These are phyloP conservation scores for Euphydryas editha DNA, from an alignment of 2,888 invertebrate genomes.

Conservation along the genomic window DNA sequence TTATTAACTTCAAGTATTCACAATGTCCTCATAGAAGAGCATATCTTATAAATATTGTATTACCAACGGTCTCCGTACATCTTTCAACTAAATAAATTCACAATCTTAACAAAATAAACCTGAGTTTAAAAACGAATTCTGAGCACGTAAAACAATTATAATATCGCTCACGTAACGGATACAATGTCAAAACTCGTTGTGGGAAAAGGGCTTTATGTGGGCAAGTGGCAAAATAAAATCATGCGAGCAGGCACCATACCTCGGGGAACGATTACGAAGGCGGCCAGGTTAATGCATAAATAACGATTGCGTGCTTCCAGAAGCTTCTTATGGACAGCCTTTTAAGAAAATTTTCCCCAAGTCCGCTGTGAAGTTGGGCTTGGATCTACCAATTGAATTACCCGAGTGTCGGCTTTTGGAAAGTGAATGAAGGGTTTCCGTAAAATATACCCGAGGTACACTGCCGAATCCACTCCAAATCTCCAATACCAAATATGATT, in stretches of 20 bases:
- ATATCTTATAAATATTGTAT: neutral
- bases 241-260: slow-evolving; percentile 56
- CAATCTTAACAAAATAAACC: slow-evolving; percentile 13
- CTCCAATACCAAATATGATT: neutral
- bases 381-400: slow-evolving; percentile 40
- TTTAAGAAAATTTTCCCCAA: slow-evolving; percentile 64
- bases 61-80: slow-evolving; percentile 4
- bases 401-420: slow-evolving; percentile 36
- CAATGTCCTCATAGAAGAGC: too few relatives aligned
- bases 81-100: slow-evolving; percentile 9
- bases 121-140: slow-evolving; percentile 15
- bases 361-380: slow-evolving; percentile 40
- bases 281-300: slow-evolving; percentile 84
- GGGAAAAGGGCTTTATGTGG: slow-evolving; percentile 46
- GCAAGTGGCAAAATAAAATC: slow-evolving; percentile 66
- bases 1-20: too few relatives aligned
- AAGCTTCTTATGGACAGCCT: slow-evolving; percentile 59
- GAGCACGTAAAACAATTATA: slow-evolving; percentile 38
- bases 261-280: slow-evolving; percentile 80
- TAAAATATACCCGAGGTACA: slow-evolving; percentile 8
- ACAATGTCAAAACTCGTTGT: slow-evolving; percentile 58
- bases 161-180: slow-evolving; percentile 45
- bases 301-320: slow-evolving; percentile 78
- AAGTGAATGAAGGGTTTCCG: slow-evolving; percentile 32
- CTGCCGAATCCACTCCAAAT: slow-evolving; percentile 11